Base-by-base conservation (phyloP, 2,888 invertebrate genomes). In the Exephanes ischioxanthus region DNA sequence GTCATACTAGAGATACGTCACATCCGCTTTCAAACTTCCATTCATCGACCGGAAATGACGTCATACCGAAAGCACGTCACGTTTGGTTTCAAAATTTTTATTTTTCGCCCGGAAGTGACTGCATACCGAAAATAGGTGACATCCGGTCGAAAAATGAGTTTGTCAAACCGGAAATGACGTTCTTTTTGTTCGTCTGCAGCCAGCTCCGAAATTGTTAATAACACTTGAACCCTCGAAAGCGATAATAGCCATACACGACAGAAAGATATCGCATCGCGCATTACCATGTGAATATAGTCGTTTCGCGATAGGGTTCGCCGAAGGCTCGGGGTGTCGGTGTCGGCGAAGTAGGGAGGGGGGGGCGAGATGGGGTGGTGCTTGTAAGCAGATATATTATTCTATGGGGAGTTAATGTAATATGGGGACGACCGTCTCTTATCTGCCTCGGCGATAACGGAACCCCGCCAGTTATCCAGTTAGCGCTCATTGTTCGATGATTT, bases 271-370 rank as follows among this genome's bases (percentile, higher is more conserved):
- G 88, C 89, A 87, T 90, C 88, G 90, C 90, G 90, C 92, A 94
- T 94, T 94, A 93, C 92, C 93, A 94, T 94, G 92, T 92, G 93
- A 94, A 94, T 94, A 92, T 92, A 92, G 92, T 91, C 90, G 90
- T 92, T 90, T 84, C 61, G 58, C 26, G 82, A 85, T 87, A 86
- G 89, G 88, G 85, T 89, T 80, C 73, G 80, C 78, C 75, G 53
- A 26, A 37, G 41, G 61, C 68, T 76, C 71, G 73, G 83, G 83
- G 76, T 82, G 75, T 68, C 48, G 45, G 78, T 72, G 78, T 73
- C 45, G 63, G 73, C 68, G 45, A 55, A 68, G 77, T 53, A 81
- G 84, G 78, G 75, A 71, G 45, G 83, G 82, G 83, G 82, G 84
- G 76, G 86, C 51, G 80, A 48, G 16, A 63, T 63, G 80, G 66